A percentile compares a stretch with the other conserved stretches of the same genome.
Conservation (phyloP, 2,113 vertebrate species). For the Verasper variegatus region DNA sequence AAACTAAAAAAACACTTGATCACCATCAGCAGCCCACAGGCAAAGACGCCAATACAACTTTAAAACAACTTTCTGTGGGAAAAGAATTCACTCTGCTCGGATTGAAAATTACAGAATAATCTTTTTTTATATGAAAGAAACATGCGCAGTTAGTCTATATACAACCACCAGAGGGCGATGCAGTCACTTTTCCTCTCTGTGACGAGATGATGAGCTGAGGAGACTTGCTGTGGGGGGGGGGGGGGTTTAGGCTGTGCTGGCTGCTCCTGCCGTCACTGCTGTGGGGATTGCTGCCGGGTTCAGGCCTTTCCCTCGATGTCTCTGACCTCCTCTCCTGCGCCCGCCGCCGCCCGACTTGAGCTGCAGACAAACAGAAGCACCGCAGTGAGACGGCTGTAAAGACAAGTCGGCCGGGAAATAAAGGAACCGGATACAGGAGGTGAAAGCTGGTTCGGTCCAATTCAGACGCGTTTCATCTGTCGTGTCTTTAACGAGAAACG, state of each 20-base stretch:
- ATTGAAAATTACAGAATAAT: background rate
- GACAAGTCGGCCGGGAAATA: background rate
- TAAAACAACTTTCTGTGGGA: constrained; percentile 13
- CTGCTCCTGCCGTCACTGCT: constrained; percentile 78
- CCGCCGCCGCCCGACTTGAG: constrained; percentile 88
- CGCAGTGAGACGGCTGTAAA: background rate
- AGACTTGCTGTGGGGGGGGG: background rate
- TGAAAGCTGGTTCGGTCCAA: background rate
- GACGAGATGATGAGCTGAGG: background rate
- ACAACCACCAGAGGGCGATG: constrained; percentile 7
- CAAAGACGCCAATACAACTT: no score
- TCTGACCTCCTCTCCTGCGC: constrained; percentile 91
- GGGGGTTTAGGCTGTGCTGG: constrained; percentile 84
- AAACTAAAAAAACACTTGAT: background rate
- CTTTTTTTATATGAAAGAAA: constrained; percentile 3
- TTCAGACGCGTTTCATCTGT: no score
- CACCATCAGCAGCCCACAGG: background rate
- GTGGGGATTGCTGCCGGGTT: constrained; percentile 57
- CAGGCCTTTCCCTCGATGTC: constrained; percentile 92
- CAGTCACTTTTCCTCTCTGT: constrained; percentile 22
- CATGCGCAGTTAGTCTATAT: background rate
- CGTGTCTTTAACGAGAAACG: no score
- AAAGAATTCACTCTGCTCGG: background rate
- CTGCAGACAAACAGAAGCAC: constrained; percentile 69
- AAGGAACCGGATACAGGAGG: background rate